Percentiles rank a stretch among this genome's conserved stretches.
Conservation (phyloP, 1,140 invertebrate species). For the Bombus terrestris region DNA sequence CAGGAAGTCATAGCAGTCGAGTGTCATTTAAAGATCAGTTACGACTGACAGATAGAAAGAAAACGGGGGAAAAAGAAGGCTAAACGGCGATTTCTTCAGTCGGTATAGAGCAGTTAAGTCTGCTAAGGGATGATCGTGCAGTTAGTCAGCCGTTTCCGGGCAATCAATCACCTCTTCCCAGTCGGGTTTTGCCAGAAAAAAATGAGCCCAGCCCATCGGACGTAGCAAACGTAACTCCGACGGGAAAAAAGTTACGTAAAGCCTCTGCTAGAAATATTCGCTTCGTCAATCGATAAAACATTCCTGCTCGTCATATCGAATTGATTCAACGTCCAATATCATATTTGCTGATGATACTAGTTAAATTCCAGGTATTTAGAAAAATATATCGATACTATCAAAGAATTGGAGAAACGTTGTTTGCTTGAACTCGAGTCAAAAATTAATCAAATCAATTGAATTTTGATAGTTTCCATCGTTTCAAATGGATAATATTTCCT, state of each 20-base stretch:
- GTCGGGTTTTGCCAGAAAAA: conserved; percentile 1
- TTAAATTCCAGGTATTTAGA: background rate
- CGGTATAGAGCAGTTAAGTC: conserved; percentile 22
- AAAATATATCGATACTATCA: no score
- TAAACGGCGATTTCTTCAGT: background rate
- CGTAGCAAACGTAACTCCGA: background rate
- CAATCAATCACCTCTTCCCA: conserved; percentile 53
- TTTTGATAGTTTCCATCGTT: no score
- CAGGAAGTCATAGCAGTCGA: background rate
- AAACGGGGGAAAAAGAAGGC: background rate
- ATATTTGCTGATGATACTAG: background rate
- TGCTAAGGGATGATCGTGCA: conserved; percentile 50
- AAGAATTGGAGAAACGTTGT: no score
- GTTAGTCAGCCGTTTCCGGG: conserved; percentile 63
- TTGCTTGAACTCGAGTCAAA: no score
- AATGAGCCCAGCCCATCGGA: conserved; percentile 9
- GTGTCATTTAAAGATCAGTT: background rate
- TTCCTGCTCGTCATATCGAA: background rate
- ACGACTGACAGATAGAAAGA: background rate
- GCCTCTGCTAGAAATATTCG: background rate
- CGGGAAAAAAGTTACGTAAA: background rate
- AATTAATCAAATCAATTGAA: no score
- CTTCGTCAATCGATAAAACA: conserved; percentile 11
- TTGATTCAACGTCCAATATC: background rate
- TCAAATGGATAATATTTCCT: no score